Evolutionary conservation across 2,113 vertebrate species (phyloP).

Genomic region (Struthidea cinerea): DNA sequence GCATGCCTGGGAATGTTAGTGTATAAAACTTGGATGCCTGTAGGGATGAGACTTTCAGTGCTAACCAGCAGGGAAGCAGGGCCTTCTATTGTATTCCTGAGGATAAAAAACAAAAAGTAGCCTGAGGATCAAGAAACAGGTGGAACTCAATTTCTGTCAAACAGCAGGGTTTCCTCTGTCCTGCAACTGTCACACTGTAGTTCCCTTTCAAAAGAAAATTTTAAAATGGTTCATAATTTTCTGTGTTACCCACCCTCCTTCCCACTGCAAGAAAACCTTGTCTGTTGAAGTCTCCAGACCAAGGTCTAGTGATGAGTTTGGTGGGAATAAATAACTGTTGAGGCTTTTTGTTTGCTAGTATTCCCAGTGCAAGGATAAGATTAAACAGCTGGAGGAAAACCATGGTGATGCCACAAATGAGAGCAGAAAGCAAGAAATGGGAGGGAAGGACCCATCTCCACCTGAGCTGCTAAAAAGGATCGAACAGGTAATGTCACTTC

Average conservation of each 20-base stretch:
- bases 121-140: not conserved
- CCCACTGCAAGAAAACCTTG: not conserved
- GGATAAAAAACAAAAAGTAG: not conserved
- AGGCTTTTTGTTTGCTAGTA: conserved; percentile 68
- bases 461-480: conserved; percentile 81
- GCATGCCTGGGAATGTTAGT: not conserved
- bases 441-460: conserved; percentile 77
- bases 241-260: fast-evolving
- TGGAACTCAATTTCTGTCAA: not conserved
- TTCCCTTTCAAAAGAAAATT: not conserved
- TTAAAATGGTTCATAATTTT: not conserved
- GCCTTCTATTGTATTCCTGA: not conserved
- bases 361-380: conserved; percentile 81
- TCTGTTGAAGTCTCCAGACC: not conserved
- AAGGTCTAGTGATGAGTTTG: not conserved
- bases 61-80: not conserved
- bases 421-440: conserved; percentile 66
- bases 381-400: conserved; percentile 67
- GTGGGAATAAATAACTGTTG: not conserved
- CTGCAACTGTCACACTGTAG: not conserved
- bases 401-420: conserved; percentile 48
- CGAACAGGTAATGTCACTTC: conserved; percentile 73
- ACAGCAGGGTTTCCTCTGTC: not conserved
- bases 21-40: not conserved
- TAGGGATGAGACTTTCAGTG: not conserved